Evolutionary conservation across 1,140 invertebrate genomes (phyloP).

Genomic region (Diabrotica virgifera): DNA sequence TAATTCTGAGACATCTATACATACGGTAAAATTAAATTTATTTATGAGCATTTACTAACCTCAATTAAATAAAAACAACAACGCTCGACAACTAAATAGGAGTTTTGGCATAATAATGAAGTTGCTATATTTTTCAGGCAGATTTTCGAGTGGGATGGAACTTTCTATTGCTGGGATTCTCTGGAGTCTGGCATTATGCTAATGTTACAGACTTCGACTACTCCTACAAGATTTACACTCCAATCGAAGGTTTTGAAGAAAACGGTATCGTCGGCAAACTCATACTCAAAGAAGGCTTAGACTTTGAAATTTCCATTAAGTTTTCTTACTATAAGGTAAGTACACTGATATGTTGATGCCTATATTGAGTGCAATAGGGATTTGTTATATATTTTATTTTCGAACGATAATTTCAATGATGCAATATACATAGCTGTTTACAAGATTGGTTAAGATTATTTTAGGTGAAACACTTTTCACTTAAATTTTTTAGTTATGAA

Average conservation of each 20-base stretch:
- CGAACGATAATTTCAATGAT: slow-evolving; percentile 24
- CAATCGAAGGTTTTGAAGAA: slow-evolving; percentile 68
- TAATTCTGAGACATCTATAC: too few relatives aligned
- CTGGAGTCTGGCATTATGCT: slow-evolving; percentile 70
- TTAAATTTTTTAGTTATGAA: neutral
- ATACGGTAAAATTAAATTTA: too few relatives aligned
- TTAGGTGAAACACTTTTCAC: slow-evolving; percentile 21
- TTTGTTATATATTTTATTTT: slow-evolving; percentile 31
- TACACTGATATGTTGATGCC: slow-evolving; percentile 31
- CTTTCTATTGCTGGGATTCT: slow-evolving; percentile 68
- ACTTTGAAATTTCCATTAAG: slow-evolving; percentile 65
- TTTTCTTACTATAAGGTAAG: slow-evolving; percentile 63
- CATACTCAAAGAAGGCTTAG: slow-evolving; percentile 59
- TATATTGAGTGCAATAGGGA: slow-evolving; percentile 17
- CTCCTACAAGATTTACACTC: slow-evolving; percentile 71
- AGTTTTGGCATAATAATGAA: too few relatives aligned
- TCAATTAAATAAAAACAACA: too few relatives aligned
- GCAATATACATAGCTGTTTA: slow-evolving; percentile 5
- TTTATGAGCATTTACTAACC: too few relatives aligned
- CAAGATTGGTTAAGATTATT: slow-evolving; percentile 12
- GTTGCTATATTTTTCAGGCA: slow-evolving; percentile 49
- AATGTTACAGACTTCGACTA: slow-evolving; percentile 71
- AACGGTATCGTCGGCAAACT: slow-evolving; percentile 70
- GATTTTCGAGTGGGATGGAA: slow-evolving; percentile 74
- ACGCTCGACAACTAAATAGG: too few relatives aligned